Percentiles rank a stretch among this genome's conserved stretches.
These are phyloP conservation scores for Cerceris rybyensis DNA, from an alignment of 2,888 invertebrate species.

Conservation along the genomic window DNA sequence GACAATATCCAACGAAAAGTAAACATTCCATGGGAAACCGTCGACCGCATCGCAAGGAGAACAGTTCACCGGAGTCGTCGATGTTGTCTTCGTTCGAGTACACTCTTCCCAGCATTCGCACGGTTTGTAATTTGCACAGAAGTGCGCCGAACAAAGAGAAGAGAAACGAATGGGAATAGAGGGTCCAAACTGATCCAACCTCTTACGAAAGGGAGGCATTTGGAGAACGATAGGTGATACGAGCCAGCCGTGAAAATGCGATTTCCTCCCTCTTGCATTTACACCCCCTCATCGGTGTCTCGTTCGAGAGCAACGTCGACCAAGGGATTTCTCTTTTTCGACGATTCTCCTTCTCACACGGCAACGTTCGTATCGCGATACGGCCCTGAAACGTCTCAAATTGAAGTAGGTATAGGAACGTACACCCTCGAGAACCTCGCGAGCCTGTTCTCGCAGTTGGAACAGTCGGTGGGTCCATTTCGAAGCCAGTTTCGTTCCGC, in stretches of 20 bases:
- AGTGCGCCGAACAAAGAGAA: conserved; percentile 60
- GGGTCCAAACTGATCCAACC: conserved; percentile 54
- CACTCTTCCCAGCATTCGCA: conserved; percentile 33
- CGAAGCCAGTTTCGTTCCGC: conserved; percentile 56
- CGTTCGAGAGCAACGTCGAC: conserved; percentile 32
- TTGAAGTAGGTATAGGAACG: conserved; percentile 35
- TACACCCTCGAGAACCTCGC: background rate
- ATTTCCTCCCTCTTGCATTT: conserved; percentile 53
- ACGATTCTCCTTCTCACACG: conserved; percentile 9
- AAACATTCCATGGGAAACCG: background rate
- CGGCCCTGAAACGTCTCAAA: conserved; percentile 48
- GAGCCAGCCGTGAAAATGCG: conserved; percentile 62
- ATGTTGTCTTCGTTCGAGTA: conserved; percentile 57
- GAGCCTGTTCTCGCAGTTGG: conserved; percentile 9
- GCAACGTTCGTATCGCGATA: conserved; percentile 13
- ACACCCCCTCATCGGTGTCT: conserved; percentile 52
- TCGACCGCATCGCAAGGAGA: conserved; percentile 39
- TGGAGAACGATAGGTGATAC: conserved; percentile 57
- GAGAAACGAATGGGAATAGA: conserved; percentile 35
- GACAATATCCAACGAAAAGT: no score
- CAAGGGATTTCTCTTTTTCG: conserved; percentile 43
- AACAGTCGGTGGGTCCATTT: conserved; percentile 52
- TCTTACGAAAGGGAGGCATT: conserved; percentile 56
- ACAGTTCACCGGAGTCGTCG: conserved; percentile 24
- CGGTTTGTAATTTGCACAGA: conserved; percentile 50